These are phyloP conservation scores for Archips xylosteana DNA, from an alignment of 2,888 invertebrate species.

Conservation along the genomic window DNA sequence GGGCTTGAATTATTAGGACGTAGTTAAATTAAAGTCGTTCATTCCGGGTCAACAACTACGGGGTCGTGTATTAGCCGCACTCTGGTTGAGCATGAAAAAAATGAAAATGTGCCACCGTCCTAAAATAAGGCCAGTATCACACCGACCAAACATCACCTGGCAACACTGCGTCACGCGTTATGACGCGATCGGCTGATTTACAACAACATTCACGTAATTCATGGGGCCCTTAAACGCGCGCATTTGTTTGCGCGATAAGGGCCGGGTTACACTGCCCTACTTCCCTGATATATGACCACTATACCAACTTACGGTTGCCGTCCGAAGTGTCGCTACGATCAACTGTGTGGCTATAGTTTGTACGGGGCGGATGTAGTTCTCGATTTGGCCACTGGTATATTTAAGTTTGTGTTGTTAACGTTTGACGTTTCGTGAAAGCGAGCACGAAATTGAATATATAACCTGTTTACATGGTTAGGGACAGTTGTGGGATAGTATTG, in stretches of 20 bases:
- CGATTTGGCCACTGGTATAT: neutral
- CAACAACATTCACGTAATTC: conserved; percentile 61
- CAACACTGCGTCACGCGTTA: conserved; percentile 36
- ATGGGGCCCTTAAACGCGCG: conserved; percentile 58
- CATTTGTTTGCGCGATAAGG: conserved; percentile 65
- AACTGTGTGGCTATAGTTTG: neutral
- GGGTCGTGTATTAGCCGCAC: too few relatives aligned
- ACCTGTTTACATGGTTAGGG: conserved; percentile 26
- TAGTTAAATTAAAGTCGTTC: too few relatives aligned
- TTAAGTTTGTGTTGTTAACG: conserved; percentile 19
- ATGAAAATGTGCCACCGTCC: neutral
- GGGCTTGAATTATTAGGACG: too few relatives aligned
- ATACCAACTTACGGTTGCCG: conserved; percentile 4
- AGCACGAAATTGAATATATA: conserved; percentile 36
- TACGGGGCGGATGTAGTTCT: neutral
- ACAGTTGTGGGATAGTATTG: conserved; percentile 1
- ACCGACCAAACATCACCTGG: conserved; percentile 13
- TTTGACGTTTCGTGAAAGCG: conserved; percentile 30
- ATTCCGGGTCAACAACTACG: too few relatives aligned
- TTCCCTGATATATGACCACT: conserved; percentile 35
- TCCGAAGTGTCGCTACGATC: neutral
- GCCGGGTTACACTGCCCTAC: conserved; percentile 44
- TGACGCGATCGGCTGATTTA: conserved; percentile 70
- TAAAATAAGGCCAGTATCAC: neutral
- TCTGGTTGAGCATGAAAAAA: neutral